A percentile compares a stretch with the other conserved stretches of the same genome.
Evolutionary conservation across 2,113 vertebrate genomes (phyloP).

Genomic region (Amphiprion percula): DNA sequence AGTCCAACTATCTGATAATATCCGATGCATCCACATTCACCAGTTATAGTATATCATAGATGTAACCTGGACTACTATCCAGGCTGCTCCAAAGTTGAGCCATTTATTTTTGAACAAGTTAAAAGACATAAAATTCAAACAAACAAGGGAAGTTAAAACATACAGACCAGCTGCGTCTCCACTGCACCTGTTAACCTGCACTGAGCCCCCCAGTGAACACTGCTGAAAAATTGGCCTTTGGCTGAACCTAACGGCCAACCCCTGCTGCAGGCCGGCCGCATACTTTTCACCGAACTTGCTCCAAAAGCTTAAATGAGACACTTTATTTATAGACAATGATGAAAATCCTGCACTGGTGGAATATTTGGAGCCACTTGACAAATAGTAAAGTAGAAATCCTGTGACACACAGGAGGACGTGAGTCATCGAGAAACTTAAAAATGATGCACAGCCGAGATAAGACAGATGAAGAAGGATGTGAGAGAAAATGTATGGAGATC

Average conservation of each 20-base stretch:
- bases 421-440: slow-evolving; percentile 32
- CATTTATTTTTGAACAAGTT: too few species aligned
- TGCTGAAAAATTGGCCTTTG: slow-evolving; percentile 5
- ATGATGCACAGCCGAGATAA: slow-evolving; percentile 36
- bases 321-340: not conserved
- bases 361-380: slow-evolving; percentile 10
- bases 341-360: not conserved
- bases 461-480: slow-evolving; percentile 35
- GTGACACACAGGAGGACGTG: slow-evolving; percentile 16
- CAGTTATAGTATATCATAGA: not conserved
- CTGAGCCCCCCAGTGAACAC: too few species aligned
- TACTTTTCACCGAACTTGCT: not conserved
- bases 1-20: slow-evolving; percentile 3
- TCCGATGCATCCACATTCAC: not conserved
- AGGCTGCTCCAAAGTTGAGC: too few species aligned
- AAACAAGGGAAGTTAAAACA: slow-evolving; percentile 4
- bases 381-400: not conserved
- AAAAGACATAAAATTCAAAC: not conserved
- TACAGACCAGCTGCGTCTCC: slow-evolving; percentile 8
- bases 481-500: slow-evolving; percentile 55
- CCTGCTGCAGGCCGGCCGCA: not conserved
- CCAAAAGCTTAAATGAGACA: not conserved
- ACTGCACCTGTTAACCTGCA: slow-evolving; percentile 27
- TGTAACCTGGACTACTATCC: too few species aligned
- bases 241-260: slow-evolving; percentile 1